phyloP scores from a whole-genome alignment of 1,140 invertebrate genomes.

The Latrodectus geometricus region DNA sequence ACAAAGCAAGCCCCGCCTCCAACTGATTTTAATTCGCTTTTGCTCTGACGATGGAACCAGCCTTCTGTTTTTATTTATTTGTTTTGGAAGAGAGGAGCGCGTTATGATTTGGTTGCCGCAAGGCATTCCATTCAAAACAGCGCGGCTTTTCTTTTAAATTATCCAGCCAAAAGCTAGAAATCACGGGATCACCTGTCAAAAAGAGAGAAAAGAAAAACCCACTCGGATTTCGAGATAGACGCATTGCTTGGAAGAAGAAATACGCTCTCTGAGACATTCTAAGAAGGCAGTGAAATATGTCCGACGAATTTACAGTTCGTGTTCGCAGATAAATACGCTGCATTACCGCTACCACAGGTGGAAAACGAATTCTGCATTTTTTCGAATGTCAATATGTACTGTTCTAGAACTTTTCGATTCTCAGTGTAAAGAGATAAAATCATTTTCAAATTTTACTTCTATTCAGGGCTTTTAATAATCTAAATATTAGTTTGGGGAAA shows the following conservation, averaged over 20 bases:
- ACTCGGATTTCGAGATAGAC: not conserved
- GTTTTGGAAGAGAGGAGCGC: slow-evolving; percentile 4
- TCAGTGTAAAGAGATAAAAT: too few relatives aligned
- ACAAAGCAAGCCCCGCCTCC: not conserved
- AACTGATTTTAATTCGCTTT: not conserved
- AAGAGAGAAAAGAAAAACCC: not conserved
- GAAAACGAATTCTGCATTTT: too few relatives aligned
- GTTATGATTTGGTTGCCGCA: slow-evolving; percentile 34
- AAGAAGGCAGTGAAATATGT: too few relatives aligned
- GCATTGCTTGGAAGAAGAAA: not conserved
- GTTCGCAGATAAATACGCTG: too few relatives aligned
- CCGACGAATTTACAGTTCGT: too few relatives aligned
- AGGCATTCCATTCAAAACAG: slow-evolving; percentile 45
- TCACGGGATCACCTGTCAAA: not conserved
- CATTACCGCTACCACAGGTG: too few relatives aligned
- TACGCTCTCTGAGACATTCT: too few relatives aligned
- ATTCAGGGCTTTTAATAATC: too few relatives aligned
- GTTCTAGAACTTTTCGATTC: too few relatives aligned
- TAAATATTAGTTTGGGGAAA: too few relatives aligned
- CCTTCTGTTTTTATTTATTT: slow-evolving; percentile 45
- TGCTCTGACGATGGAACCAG: not conserved
- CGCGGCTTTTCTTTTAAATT: slow-evolving; percentile 4
- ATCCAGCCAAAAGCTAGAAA: not conserved
- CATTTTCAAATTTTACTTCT: too few relatives aligned
- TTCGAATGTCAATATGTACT: too few relatives aligned